Conservation (phyloP, 2,888 invertebrate genomes). For the Dermolepida albohirtum region DNA sequence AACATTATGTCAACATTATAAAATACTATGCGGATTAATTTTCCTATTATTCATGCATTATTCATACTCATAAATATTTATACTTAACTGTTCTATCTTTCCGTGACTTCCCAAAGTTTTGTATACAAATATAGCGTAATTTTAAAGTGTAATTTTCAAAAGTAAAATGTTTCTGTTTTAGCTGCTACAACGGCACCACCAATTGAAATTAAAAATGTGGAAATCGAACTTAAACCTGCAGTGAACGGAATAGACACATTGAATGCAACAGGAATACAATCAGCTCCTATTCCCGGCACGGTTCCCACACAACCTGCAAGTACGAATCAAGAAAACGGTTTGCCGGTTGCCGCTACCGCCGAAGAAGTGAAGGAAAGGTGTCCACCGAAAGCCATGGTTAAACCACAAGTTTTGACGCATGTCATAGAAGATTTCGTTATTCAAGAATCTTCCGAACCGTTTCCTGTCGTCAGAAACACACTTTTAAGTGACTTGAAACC, state of each 20-base stretch:
- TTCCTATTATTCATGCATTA: slow-evolving; percentile 18
- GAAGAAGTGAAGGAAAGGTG: slow-evolving; percentile 66
- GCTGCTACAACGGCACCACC: slow-evolving; percentile 8
- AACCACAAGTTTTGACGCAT: slow-evolving; percentile 94
- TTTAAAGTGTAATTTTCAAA: too few species aligned
- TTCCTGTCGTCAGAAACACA: slow-evolving; percentile 76
- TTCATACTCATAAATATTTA: neutral
- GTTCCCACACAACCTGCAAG: slow-evolving; percentile 57
- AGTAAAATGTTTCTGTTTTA: slow-evolving; percentile 11
- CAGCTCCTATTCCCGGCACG: slow-evolving; percentile 61
- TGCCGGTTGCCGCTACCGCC: slow-evolving; percentile 61
- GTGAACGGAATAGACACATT: slow-evolving; percentile 51
- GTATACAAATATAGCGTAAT: neutral
- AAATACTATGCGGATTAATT: slow-evolving; percentile 6
- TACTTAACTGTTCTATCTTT: slow-evolving; percentile 1
- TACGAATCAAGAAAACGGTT: slow-evolving; percentile 55
- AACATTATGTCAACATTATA: slow-evolving; percentile 2
- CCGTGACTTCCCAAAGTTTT: slow-evolving; percentile 5
- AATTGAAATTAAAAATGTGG: slow-evolving; percentile 46
- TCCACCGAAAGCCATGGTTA: slow-evolving; percentile 92
- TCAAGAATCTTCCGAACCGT: slow-evolving; percentile 93
- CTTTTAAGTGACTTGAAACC: slow-evolving; percentile 63
- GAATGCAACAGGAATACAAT: slow-evolving; percentile 53
- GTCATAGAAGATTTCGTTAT: slow-evolving; percentile 97
- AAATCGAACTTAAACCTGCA: slow-evolving; percentile 13